Conservation (phyloP, 23 tunicate genomes). For the Botrylloides violaceus region DNA sequence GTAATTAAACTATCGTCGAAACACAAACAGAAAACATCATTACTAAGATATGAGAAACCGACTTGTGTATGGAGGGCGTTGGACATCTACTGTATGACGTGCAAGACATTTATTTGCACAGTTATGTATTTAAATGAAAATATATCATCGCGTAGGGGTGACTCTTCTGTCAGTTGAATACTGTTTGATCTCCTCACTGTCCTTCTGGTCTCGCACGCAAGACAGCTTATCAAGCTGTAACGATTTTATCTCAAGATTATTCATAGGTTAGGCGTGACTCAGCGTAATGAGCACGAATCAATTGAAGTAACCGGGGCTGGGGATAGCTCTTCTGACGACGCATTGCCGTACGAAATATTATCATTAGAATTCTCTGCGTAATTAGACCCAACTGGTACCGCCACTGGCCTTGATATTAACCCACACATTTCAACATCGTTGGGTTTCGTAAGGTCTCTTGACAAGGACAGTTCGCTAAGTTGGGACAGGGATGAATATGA, state of each 20-base stretch:
- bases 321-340: background rate
- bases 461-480: background rate
- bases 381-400: background rate
- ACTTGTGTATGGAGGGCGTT: background rate
- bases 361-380: background rate
- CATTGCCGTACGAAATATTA: background rate
- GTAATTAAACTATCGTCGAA: no score
- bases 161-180: no score
- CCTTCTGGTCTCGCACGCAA: no score
- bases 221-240: no score
- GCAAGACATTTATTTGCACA: background rate
- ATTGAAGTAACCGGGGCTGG: no score
- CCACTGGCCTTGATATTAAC: background rate
- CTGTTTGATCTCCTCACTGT: no score
- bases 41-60: background rate
- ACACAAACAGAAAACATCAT: no score
- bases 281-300: no score
- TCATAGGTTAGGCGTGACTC: no score
- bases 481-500: background rate
- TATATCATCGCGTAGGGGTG: no score
- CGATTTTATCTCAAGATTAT: no score
- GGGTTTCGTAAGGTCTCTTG: background rate
- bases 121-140: background rate
- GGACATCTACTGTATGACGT: background rate
- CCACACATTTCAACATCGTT: conserved; percentile 7